A percentile compares a stretch with the other conserved stretches of the same genome.
phyloP scores from a whole-genome alignment of 2,888 invertebrate genomes.

The Hanleya hanleyi region DNA sequence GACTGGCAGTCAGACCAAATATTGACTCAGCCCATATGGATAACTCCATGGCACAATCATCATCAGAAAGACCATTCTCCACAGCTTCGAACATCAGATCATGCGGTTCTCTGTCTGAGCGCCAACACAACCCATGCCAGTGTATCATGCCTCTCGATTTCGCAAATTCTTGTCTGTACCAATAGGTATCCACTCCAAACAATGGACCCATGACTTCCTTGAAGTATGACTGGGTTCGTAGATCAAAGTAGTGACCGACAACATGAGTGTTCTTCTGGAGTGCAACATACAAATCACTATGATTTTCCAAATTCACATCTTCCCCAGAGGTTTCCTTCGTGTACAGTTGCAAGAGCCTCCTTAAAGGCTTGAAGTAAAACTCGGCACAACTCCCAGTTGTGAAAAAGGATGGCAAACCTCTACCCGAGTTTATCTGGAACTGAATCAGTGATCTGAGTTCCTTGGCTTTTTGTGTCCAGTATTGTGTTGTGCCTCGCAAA shows the following conservation, averaged over 20 bases:
- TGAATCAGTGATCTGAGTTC: conserved; percentile 14
- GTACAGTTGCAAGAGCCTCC: conserved; percentile 31
- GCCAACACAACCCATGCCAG: conserved; percentile 47
- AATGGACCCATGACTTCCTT: too few species aligned
- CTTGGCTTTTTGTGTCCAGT: conserved; percentile 11
- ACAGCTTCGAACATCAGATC: conserved; percentile 31
- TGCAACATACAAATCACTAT: conserved; percentile 25
- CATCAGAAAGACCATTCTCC: conserved; percentile 31
- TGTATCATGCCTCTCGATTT: conserved; percentile 37
- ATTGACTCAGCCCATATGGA: conserved; percentile 33
- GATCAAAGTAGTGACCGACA: conserved; percentile 43
- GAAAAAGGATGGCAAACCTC: too few species aligned
- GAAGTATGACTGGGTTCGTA: conserved; percentile 43
- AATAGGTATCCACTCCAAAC: conserved; percentile 41
- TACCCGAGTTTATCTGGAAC: too few species aligned
- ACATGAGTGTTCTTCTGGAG: conserved; percentile 43
- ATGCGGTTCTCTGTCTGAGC: conserved; percentile 39
- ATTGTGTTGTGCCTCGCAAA: too few species aligned
- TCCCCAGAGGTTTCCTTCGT: conserved; percentile 23
- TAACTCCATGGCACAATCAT: conserved; percentile 25
- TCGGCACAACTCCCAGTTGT: too few species aligned
- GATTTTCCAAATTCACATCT: conserved; percentile 24
- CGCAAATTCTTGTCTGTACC: conserved; percentile 42
- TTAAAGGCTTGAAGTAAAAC: too few species aligned
- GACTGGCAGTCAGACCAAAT: conserved; percentile 38